Percentiles rank a stretch among this genome's conserved stretches.
Conservation (phyloP, 2,888 invertebrate genomes). For the Aquatica leii region DNA sequence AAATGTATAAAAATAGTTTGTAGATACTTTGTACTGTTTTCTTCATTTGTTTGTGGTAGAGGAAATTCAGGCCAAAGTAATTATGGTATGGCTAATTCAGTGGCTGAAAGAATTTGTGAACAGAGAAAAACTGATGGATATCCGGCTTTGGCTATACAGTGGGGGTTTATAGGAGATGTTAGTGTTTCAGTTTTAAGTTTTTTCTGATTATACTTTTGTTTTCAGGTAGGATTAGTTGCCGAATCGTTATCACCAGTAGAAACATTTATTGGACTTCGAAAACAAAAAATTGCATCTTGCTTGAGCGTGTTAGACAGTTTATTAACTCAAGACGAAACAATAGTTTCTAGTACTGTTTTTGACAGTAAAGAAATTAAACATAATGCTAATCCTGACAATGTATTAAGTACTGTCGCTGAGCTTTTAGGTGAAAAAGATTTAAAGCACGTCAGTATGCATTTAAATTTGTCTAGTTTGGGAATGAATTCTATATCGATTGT, state of each 20-base stretch:
- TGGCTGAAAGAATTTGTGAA: constrained; percentile 90
- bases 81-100: too few species aligned
- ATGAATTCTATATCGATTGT: constrained; percentile 98
- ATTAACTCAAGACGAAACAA: not conserved
- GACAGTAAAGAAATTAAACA: constrained; percentile 59
- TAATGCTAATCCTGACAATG: too few species aligned
- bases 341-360: constrained; percentile 4
- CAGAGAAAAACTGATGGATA: constrained; percentile 72
- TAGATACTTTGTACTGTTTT: constrained; percentile 93
- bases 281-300: constrained; percentile 72
- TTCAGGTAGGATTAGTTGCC: constrained; percentile 70
- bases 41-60: constrained; percentile 89
- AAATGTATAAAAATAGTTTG: too few species aligned
- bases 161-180: constrained; percentile 93
- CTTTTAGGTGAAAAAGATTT: constrained; percentile 73
- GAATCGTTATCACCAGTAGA: constrained; percentile 58
- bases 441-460: constrained; percentile 74
- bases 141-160: constrained; percentile 86
- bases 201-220: too few species aligned
- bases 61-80: constrained; percentile 93
- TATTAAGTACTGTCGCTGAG: too few species aligned
- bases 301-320: not conserved
- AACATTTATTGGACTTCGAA: constrained; percentile 68
- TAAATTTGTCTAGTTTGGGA: constrained; percentile 87
- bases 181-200: too few species aligned